Evolutionary conservation across 2,888 invertebrate species (phyloP).

Genomic region (Erebia epiphron): DNA sequence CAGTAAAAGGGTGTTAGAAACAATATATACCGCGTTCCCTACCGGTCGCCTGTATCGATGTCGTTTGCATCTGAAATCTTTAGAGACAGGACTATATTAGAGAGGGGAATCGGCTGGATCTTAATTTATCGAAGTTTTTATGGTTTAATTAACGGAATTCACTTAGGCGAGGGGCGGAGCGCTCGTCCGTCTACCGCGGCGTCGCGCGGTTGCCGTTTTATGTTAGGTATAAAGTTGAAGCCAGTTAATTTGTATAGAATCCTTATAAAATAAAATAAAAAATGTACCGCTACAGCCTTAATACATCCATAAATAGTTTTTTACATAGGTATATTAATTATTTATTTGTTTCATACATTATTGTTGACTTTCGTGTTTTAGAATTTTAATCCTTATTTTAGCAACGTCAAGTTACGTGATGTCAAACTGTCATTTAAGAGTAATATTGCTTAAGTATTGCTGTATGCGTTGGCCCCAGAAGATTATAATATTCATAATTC

Average conservation of each 20-base stretch:
- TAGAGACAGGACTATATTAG: conserved; percentile 70
- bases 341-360: neutral
- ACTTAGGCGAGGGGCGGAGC: conserved; percentile 67
- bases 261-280: neutral
- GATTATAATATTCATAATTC: conserved; percentile 18
- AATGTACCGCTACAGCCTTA: neutral
- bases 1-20: conserved; percentile 53
- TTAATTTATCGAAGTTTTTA: conserved; percentile 84
- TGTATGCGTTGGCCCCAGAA: neutral
- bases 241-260: neutral
- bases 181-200: conserved; percentile 45
- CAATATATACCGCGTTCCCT: conserved; percentile 66
- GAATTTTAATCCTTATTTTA: too few relatives aligned
- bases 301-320: neutral
- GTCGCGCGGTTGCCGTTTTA: conserved; percentile 65
- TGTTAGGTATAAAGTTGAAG: conserved; percentile 49
- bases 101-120: conserved; percentile 81
- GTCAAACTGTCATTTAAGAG: too few relatives aligned
- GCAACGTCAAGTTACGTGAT: too few relatives aligned
- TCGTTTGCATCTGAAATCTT: conserved; percentile 82
- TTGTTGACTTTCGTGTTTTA: too few relatives aligned
- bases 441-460: too few relatives aligned
- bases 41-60: conserved; percentile 68
- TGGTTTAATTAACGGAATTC: conserved; percentile 84
- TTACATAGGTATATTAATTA: too few relatives aligned